Base-by-base conservation (phyloP, 1,140 invertebrate genomes). In the Penaeus indicus region DNA sequence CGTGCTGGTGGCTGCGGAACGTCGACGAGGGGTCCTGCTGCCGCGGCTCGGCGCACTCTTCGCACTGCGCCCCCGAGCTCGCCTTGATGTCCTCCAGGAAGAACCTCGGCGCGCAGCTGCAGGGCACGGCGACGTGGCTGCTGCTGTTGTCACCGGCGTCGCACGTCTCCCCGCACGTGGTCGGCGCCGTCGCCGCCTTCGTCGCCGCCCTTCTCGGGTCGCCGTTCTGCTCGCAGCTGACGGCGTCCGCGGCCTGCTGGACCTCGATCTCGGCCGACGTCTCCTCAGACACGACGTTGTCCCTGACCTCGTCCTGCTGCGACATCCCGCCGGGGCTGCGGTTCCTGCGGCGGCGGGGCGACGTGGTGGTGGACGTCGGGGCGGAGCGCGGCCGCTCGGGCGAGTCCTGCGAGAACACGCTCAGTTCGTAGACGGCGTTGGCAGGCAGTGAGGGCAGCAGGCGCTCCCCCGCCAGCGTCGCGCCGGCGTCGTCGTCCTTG, bases 71-170 rank as follows among this genome's bases (percentile, higher is more conserved):
- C 21, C 69, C 67, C 1, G 27, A 38, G 42, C 27, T 32, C n/a
- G 67, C 64, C 82, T 79, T 77, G 67, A 88, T 84, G 62, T 88
- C 87, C 62, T 88, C 87, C 72, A 88, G 80, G 81, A 88, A 88
- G 87, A 88, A 90, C 81, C 90, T 84, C 19, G 90, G 90, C 0
- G 89, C 89, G 25, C 90, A 90, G 77, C 85, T 83, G 79, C 90
- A 91, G 7, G 89, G 90, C 13, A 91, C 86, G 11, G 90, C 72
- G 11, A 90, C 85, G 19, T 79, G 69, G 21, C 81, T 83, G 8
- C 84, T 62, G 8, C 60, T 84, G 27, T 32, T 62, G n/a, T 63
- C 63, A 10, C 86, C 86, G 27, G 47, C 42, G 38, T 72, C 67
- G 69, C 42, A 21, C 77, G 5, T 60, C 42, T 18, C 32, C 61